Conservation (phyloP, 2,797 vertebrate genomes). For the Sebastes alutus region DNA sequence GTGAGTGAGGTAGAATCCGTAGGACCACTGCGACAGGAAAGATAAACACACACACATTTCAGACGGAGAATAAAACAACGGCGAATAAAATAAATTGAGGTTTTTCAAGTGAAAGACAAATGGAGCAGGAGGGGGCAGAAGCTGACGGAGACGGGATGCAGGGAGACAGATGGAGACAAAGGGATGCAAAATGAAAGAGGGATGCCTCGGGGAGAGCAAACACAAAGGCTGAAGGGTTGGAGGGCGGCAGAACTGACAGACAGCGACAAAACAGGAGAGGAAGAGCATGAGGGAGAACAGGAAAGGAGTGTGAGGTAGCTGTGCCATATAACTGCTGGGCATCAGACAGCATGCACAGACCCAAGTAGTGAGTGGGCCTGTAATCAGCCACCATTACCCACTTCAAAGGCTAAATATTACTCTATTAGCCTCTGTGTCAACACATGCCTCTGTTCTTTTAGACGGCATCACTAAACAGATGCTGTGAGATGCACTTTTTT, state of each 20-base stretch:
- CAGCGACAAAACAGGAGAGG: constrained; percentile 31
- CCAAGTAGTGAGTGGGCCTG: constrained; percentile 21
- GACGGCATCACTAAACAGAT: constrained; percentile 26
- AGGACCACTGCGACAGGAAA: constrained; percentile 89
- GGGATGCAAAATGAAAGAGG: constrained; percentile 63
- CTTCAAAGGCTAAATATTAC: constrained; percentile 50
- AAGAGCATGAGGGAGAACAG: constrained; percentile 20
- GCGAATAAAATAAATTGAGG: constrained; percentile 22
- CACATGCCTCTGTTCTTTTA: neutral
- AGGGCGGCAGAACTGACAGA: constrained; percentile 41
- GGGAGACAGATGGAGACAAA: constrained; percentile 72
- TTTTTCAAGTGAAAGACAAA: constrained; percentile 22
- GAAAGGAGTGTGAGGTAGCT: constrained; percentile 5
- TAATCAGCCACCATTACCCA: constrained; percentile 53
- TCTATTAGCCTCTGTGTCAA: constrained; percentile 37
- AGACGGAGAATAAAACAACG: constrained; percentile 11
- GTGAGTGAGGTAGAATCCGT: constrained; percentile 99
- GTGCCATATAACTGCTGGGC: constrained; percentile 49
- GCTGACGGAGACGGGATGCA: constrained; percentile 38
- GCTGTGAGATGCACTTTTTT: constrained; percentile 38
- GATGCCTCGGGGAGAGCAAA: constrained; percentile 50
- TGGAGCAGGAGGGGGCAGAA: constrained; percentile 13
- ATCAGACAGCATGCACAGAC: constrained; percentile 41
- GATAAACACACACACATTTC: neutral
- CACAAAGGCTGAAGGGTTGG: constrained; percentile 47